phyloP scores from a whole-genome alignment of 2,113 vertebrate species.

The Oncorhynchus nerka region DNA sequence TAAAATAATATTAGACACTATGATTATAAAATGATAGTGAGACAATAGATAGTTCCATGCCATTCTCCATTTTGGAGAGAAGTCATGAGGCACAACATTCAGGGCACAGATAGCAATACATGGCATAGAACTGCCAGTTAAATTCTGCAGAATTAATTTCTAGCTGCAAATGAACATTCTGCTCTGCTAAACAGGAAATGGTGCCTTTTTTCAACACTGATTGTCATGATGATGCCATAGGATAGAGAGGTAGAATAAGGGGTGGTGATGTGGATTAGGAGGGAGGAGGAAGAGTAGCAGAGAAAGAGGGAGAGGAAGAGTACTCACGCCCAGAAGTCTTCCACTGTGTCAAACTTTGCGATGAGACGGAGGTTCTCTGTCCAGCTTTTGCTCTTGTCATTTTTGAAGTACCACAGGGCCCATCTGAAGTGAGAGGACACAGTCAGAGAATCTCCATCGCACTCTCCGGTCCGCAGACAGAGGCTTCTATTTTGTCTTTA shows the following conservation, averaged over 20 bases:
- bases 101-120: too few species aligned
- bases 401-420: constrained; percentile 86
- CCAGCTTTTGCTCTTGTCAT: constrained; percentile 83
- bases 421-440: constrained; percentile 64
- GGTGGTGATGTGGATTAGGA: neutral
- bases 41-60: too few species aligned
- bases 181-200: neutral
- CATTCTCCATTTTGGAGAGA: too few species aligned
- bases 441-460: neutral
- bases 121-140: too few species aligned
- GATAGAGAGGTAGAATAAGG: too few species aligned
- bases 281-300: too few species aligned
- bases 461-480: too few species aligned
- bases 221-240: neutral
- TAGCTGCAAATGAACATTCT: neutral
- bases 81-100: too few species aligned
- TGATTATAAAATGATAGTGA: neutral
- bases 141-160: neutral
- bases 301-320: neutral
- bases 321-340: constrained; percentile 85
- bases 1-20: neutral
- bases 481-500: too few species aligned
- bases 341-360: constrained; percentile 82
- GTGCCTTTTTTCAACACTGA: neutral
- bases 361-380: constrained; percentile 81